A percentile compares a stretch with the other conserved stretches of the same genome.
These are phyloP conservation scores for Physeter macrocephalus DNA, from an alignment of 2,113 vertebrate genomes.

Conservation along the genomic window DNA sequence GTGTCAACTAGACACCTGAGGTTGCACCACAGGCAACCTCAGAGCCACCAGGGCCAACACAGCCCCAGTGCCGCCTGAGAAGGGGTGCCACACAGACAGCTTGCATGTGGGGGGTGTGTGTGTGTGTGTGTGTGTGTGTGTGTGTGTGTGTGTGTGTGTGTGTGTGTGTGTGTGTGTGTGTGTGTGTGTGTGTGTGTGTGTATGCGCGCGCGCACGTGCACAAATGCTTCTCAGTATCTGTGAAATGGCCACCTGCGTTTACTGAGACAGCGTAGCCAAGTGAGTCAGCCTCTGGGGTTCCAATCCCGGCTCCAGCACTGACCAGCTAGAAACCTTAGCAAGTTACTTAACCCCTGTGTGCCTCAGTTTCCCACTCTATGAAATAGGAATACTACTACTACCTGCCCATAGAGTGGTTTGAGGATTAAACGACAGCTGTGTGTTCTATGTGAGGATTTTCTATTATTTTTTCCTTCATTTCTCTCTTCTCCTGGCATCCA, in stretches of 20 bases:
- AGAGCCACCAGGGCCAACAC: neutral
- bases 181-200: fast-evolving
- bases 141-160: too few relatives aligned
- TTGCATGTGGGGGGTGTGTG: too few relatives aligned
- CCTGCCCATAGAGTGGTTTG: neutral
- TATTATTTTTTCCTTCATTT: neutral
- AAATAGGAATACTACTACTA: neutral
- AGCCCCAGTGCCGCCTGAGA: fast-evolving
- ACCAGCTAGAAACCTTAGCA: neutral
- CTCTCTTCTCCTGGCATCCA: neutral
- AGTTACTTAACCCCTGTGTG: neutral
- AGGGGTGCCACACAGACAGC: neutral
- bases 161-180: fast-evolving
- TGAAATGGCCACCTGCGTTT: fast-evolving
- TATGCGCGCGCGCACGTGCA: fast-evolving
- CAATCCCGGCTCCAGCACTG: neutral
- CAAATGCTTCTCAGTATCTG: neutral
- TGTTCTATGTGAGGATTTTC: neutral
- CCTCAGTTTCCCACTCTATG: neutral
- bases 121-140: too few relatives aligned
- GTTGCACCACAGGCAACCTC: neutral
- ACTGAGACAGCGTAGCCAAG: neutral
- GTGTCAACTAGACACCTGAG: neutral
- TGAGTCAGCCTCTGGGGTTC: neutral
- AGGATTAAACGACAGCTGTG: neutral